phyloP scores from a whole-genome alignment of 2,888 invertebrate species.

The Aporophyla nigra region DNA sequence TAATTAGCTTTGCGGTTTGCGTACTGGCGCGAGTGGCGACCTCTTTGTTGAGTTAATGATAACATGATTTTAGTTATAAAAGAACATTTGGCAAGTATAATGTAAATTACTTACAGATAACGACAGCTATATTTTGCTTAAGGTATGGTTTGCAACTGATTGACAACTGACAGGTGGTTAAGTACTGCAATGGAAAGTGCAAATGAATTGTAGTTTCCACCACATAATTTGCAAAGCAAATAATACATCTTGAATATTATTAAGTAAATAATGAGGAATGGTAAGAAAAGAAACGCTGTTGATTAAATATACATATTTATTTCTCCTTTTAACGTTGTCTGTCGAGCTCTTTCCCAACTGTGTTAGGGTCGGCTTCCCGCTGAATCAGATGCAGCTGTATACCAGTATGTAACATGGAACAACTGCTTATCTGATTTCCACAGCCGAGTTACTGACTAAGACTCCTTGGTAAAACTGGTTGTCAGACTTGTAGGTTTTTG shows the following conservation, averaged over 20 bases:
- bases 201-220: constrained; percentile 35
- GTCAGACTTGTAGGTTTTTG: no score
- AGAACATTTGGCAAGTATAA: constrained; percentile 69
- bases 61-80: constrained; percentile 73
- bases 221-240: constrained; percentile 50
- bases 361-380: no score
- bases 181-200: constrained; percentile 46
- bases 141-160: constrained; percentile 58
- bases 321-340: no score
- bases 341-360: no score
- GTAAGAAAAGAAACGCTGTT: constrained; percentile 5
- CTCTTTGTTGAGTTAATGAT: constrained; percentile 74
- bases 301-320: constrained; percentile 1
- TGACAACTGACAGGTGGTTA: constrained; percentile 61
- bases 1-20: constrained; percentile 62
- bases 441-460: no score
- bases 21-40: constrained; percentile 29
- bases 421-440: no score
- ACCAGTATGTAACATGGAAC: no score
- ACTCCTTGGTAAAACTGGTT: no score
- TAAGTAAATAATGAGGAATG: background rate
- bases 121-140: constrained; percentile 41
- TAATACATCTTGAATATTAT: constrained; percentile 26
- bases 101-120: constrained; percentile 49
- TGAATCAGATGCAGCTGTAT: no score